phyloP scores from a whole-genome alignment of 2,888 invertebrate genomes.

The Oscheius sp. region DNA sequence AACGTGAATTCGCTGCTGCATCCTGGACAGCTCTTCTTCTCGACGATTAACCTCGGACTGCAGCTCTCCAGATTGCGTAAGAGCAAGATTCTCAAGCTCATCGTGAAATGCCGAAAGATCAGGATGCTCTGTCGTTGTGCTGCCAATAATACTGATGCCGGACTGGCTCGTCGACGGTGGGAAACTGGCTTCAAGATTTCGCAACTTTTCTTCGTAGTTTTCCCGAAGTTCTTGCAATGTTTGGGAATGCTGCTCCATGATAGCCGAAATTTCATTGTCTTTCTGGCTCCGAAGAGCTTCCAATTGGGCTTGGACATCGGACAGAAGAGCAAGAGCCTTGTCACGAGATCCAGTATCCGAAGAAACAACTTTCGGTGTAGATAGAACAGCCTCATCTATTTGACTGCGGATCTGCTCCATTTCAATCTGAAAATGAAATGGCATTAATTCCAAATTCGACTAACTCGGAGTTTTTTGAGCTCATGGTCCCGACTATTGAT shows the following conservation, averaged over 20 bases:
- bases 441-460: not conserved
- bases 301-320: slow-evolving; percentile 39
- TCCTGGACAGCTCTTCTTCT: slow-evolving; percentile 23
- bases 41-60: slow-evolving; percentile 9
- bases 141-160: slow-evolving; percentile 24
- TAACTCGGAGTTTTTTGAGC: slow-evolving; percentile 60
- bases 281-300: slow-evolving; percentile 48
- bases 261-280: slow-evolving; percentile 48
- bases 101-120: slow-evolving; percentile 27
- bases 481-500: slow-evolving; percentile 62
- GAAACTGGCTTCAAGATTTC: slow-evolving; percentile 40
- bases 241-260: slow-evolving; percentile 53
- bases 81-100: slow-evolving; percentile 16
- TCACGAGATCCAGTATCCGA: slow-evolving; percentile 7
- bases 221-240: slow-evolving; percentile 57
- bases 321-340: slow-evolving; percentile 28
- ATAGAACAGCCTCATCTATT: not conserved
- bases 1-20: slow-evolving; percentile 4
- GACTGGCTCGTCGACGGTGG: slow-evolving; percentile 28
- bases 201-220: slow-evolving; percentile 62
- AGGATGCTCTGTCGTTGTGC: slow-evolving; percentile 14
- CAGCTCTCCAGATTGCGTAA: slow-evolving; percentile 13
- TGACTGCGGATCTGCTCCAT: not conserved
- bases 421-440: slow-evolving; percentile 1
- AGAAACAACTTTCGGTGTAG: not conserved